A percentile compares a stretch with the other conserved stretches of the same genome.
These are phyloP conservation scores for Macrophya annulata DNA, from an alignment of 2,888 invertebrate species.

Conservation along the genomic window DNA sequence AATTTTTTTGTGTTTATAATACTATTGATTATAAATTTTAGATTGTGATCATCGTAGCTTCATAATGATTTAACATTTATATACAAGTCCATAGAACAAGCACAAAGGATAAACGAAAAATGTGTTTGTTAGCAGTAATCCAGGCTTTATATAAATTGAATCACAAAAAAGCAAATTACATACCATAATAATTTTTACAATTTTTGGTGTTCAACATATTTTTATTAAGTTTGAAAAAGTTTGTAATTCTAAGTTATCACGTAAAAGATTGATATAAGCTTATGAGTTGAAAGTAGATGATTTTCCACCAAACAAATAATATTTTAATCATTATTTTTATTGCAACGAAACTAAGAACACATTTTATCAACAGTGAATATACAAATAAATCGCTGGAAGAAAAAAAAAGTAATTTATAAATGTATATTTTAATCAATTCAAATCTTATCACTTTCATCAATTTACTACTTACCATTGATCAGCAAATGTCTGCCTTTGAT, in stretches of 20 bases:
- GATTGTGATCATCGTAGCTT: background rate
- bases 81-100: slow-evolving; percentile 16
- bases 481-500: slow-evolving; percentile 13
- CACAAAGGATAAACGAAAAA: background rate
- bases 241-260: slow-evolving; percentile 23
- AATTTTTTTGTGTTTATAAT: background rate
- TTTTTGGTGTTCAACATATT: slow-evolving; percentile 3
- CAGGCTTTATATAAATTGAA: background rate
- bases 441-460: background rate
- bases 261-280: slow-evolving; percentile 32
- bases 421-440: slow-evolving; percentile 2
- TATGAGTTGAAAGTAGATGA: background rate
- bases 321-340: background rate
- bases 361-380: slow-evolving; percentile 18
- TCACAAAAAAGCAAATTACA: background rate
- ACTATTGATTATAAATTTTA: background rate
- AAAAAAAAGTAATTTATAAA: background rate
- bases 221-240: background rate
- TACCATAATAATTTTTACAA: slow-evolving; percentile 8
- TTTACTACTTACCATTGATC: slow-evolving; percentile 43
- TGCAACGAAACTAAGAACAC: background rate
- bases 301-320: background rate
- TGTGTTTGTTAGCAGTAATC: slow-evolving; percentile 22
- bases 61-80: background rate
- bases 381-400: background rate